A percentile compares a stretch with the other conserved stretches of the same genome.
phyloP scores from a whole-genome alignment of 2,888 invertebrate genomes.

The Polyommatus iphigenia region DNA sequence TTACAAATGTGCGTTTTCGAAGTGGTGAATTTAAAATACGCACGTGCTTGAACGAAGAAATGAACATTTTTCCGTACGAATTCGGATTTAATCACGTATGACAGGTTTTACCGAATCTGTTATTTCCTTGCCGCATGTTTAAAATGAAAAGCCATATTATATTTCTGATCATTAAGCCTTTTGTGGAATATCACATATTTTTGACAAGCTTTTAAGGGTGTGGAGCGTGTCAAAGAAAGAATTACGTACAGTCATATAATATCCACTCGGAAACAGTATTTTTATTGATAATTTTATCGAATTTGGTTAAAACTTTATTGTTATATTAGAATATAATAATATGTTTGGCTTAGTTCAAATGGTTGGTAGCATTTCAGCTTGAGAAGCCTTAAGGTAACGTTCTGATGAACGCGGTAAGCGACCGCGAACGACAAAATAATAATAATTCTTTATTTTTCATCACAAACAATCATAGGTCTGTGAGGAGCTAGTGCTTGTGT shows the following conservation, averaged over 20 bases:
- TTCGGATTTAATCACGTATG: conserved; percentile 1
- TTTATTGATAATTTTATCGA: neutral
- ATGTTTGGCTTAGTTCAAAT: too few relatives aligned
- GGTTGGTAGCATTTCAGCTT: too few relatives aligned
- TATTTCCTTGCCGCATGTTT: neutral
- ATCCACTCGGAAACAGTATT: neutral
- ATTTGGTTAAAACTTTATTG: too few relatives aligned
- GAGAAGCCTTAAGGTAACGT: too few relatives aligned
- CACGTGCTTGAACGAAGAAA: neutral
- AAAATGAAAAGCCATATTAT: neutral
- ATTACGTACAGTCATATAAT: neutral
- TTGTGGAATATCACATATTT: neutral
- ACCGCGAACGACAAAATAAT: too few relatives aligned
- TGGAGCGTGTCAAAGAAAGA: neutral
- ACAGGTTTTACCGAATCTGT: neutral
- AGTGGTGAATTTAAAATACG: conserved; percentile 6
- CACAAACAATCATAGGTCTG: too few relatives aligned
- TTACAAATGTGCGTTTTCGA: conserved; percentile 2
- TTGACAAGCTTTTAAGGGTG: neutral
- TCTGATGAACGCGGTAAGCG: too few relatives aligned
- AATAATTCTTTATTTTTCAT: too few relatives aligned
- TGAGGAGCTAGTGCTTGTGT: too few relatives aligned
- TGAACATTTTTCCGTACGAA: neutral
- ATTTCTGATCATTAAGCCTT: conserved; percentile 1
- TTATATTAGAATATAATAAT: too few relatives aligned